These are phyloP conservation scores for Meteorus cinctellus DNA, from an alignment of 2,888 invertebrate genomes.

Conservation along the genomic window DNA sequence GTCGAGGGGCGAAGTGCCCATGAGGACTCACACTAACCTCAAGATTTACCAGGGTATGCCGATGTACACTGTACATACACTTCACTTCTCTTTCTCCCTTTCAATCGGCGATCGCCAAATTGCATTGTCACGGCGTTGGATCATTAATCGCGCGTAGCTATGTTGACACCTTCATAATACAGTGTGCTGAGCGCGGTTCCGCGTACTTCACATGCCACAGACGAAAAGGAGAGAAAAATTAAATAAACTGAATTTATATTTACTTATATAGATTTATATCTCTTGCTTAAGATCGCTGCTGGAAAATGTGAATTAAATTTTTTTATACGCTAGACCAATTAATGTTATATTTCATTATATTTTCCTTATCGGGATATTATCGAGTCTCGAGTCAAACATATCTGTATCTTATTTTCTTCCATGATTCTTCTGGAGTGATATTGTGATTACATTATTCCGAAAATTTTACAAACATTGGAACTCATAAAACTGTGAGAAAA, in stretches of 20 bases:
- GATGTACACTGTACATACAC: neutral
- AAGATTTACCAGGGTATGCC: neutral
- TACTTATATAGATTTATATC: neutral
- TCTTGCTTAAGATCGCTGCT: too few species aligned
- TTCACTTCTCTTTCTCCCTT: conserved; percentile 16
- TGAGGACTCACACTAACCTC: neutral
- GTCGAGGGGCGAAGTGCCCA: neutral
- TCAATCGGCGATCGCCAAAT: conserved; percentile 52
- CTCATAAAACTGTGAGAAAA: too few species aligned
- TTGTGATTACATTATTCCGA: too few species aligned
- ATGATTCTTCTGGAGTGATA: too few species aligned
- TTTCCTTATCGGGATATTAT: too few species aligned
- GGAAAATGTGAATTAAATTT: too few species aligned
- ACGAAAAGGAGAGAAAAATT: conserved; percentile 40
- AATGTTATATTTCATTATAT: too few species aligned
- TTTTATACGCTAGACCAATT: too few species aligned
- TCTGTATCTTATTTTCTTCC: too few species aligned
- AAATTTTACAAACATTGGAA: too few species aligned
- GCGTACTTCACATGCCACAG: conserved; percentile 66
- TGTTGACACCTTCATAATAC: conserved; percentile 63
- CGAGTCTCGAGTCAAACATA: too few species aligned
- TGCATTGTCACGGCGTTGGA: conserved; percentile 60
- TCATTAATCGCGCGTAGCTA: conserved; percentile 59
- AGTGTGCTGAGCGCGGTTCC: conserved; percentile 56
- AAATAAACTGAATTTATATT: neutral